Conservation (phyloP, 2,797 vertebrate genomes). For the Oryzias dopingdopingensis region DNA sequence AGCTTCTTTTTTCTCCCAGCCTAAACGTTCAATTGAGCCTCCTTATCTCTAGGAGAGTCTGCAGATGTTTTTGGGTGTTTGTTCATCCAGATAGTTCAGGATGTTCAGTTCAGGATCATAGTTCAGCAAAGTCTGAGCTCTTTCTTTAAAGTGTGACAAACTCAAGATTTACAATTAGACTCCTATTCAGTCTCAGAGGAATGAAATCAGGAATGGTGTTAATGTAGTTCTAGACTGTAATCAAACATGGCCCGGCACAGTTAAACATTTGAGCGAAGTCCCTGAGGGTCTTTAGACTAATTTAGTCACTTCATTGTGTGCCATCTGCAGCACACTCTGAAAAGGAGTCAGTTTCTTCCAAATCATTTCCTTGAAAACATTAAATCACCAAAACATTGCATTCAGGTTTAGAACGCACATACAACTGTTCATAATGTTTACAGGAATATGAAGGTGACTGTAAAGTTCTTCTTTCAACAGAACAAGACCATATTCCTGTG, state of each 20-base stretch:
- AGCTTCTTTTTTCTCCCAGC: neutral
- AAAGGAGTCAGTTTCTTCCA: neutral
- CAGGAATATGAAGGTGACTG: neutral
- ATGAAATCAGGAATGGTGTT: slow-evolving; percentile 16
- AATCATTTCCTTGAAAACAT: neutral
- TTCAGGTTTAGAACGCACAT: no score
- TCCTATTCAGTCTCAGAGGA: slow-evolving; percentile 35
- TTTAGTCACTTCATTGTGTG: slow-evolving; percentile 12
- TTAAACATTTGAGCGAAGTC: slow-evolving; percentile 46
- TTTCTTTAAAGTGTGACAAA: slow-evolving; percentile 3
- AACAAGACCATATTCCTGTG: slow-evolving; percentile 92
- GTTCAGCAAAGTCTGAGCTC: neutral
- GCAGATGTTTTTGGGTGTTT: slow-evolving; percentile 7
- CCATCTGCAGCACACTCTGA: neutral
- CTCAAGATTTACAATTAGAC: slow-evolving; percentile 15
- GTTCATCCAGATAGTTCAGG: no score
- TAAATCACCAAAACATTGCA: no score
- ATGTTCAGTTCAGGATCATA: no score
- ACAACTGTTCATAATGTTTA: no score
- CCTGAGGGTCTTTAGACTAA: slow-evolving; percentile 38
- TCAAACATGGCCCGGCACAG: slow-evolving; percentile 49
- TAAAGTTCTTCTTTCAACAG: slow-evolving; percentile 63
- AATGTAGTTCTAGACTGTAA: slow-evolving; percentile 50
- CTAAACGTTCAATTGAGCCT: neutral
- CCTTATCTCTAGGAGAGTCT: neutral